These are phyloP conservation scores for Lepus townsendii DNA, from an alignment of 2,797 vertebrate species.

Conservation along the genomic window DNA sequence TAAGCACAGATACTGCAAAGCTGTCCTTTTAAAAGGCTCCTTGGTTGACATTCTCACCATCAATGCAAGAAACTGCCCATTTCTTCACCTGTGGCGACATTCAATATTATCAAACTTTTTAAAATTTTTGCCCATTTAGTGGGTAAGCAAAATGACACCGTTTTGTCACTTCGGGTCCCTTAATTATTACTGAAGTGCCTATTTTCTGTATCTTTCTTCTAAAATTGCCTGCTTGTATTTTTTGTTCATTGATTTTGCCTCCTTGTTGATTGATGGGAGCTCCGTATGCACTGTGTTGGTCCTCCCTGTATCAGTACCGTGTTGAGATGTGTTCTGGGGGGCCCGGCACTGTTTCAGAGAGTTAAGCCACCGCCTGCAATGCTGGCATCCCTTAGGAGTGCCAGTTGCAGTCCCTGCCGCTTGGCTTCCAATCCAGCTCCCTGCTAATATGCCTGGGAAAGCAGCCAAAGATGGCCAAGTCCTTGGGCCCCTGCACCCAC, in stretches of 20 bases:
- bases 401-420: no score
- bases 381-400: no score
- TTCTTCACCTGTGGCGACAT: background rate
- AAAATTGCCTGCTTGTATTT: background rate
- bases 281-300: background rate
- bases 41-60: background rate
- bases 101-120: constrained; percentile 21
- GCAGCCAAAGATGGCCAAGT: no score
- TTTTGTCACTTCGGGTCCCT: background rate
- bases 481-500: no score
- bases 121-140: background rate
- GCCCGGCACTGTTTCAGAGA: no score
- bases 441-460: no score
- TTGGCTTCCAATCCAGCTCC: no score
- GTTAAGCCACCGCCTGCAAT: no score
- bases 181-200: background rate
- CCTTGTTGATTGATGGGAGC: background rate
- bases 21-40: background rate
- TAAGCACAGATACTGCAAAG: background rate
- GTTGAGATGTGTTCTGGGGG: background rate
- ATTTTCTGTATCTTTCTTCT: constrained; percentile 35
- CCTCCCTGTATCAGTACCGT: background rate
- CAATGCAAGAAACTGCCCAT: background rate
- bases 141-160: background rate
- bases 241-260: background rate